phyloP scores from a whole-genome alignment of 2,113 vertebrate genomes.

The Halichoeres trimaculatus region DNA sequence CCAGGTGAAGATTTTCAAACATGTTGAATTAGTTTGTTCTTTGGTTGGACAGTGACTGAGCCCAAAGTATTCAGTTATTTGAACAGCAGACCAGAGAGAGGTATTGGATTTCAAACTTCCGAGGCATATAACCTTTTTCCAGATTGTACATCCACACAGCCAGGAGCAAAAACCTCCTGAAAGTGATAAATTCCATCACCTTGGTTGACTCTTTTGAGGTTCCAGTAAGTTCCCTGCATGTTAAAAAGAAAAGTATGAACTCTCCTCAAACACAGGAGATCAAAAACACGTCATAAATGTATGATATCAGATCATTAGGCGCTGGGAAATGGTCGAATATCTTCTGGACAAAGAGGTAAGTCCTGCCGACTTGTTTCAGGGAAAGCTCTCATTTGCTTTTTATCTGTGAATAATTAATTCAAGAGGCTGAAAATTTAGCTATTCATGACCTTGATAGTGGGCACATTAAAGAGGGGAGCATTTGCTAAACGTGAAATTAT shows the following conservation, averaged over 20 bases:
- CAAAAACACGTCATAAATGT: constrained; percentile 3
- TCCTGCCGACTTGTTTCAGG: constrained; percentile 19
- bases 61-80: constrained; percentile 39
- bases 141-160: constrained; percentile 66
- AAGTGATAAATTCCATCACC: constrained; percentile 22
- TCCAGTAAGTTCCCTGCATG: neutral
- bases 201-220: neutral
- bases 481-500: constrained; percentile 82
- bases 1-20: constrained; percentile 48
- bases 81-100: constrained; percentile 31
- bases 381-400: constrained; percentile 49
- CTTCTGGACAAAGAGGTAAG: constrained; percentile 49
- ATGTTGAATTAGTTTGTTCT: constrained; percentile 54
- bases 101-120: constrained; percentile 54
- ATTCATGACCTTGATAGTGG: constrained; percentile 81
- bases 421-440: constrained; percentile 59
- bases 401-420: constrained; percentile 75
- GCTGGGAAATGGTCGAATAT: constrained; percentile 28
- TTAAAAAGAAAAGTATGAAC: neutral
- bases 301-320: constrained; percentile 4
- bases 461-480: constrained; percentile 73
- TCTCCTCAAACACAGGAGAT: neutral
- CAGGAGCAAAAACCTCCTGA: constrained; percentile 26
- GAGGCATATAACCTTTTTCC: constrained; percentile 65
- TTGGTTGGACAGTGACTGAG: constrained; percentile 38